A percentile compares a stretch with the other conserved stretches of the same genome.
Evolutionary conservation across 92 coral and sea anemone genomes (phyloP).

Genomic region (Zoanthus sociatus): DNA sequence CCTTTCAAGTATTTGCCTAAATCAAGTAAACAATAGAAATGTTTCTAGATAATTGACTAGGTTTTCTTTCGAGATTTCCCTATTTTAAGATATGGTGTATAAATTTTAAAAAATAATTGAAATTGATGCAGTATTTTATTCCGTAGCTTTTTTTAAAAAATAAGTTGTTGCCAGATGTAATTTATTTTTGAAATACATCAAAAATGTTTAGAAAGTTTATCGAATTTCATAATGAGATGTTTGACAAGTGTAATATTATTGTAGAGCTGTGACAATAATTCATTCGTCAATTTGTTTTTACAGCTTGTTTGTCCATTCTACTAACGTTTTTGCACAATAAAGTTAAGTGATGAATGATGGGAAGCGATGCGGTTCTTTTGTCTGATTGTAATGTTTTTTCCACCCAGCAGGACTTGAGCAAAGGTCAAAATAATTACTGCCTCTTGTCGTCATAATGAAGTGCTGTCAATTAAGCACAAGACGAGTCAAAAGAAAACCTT

Average conservation of each 20-base stretch:
- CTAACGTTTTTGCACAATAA: slow-evolving; percentile 29
- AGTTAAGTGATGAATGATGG: slow-evolving; percentile 25
- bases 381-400: slow-evolving; percentile 28
- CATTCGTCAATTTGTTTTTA: slow-evolving; percentile 49
- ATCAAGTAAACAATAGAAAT: slow-evolving; percentile 29
- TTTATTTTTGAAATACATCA: slow-evolving; percentile 4
- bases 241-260: slow-evolving; percentile 35
- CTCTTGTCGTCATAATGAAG: not conserved
- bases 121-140: slow-evolving; percentile 3
- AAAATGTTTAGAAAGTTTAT: slow-evolving; percentile 5
- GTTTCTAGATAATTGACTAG: slow-evolving; percentile 8
- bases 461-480: not conserved
- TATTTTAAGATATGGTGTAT: slow-evolving; percentile 5
- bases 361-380: slow-evolving; percentile 9
- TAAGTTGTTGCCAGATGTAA: slow-evolving; percentile 11
- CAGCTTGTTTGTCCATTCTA: slow-evolving; percentile 40
- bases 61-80: not conserved
- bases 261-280: slow-evolving; percentile 17
- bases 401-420: slow-evolving; percentile 42
- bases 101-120: slow-evolving; percentile 23
- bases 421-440: slow-evolving; percentile 42
- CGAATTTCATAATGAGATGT: slow-evolving; percentile 34
- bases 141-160: not conserved
- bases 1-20: slow-evolving; percentile 33
- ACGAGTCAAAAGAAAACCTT: not conserved